Percentiles rank a stretch among this genome's conserved stretches.
Conservation (phyloP, 2,113 vertebrate species). For the Anarhynchus alexandrinus region DNA sequence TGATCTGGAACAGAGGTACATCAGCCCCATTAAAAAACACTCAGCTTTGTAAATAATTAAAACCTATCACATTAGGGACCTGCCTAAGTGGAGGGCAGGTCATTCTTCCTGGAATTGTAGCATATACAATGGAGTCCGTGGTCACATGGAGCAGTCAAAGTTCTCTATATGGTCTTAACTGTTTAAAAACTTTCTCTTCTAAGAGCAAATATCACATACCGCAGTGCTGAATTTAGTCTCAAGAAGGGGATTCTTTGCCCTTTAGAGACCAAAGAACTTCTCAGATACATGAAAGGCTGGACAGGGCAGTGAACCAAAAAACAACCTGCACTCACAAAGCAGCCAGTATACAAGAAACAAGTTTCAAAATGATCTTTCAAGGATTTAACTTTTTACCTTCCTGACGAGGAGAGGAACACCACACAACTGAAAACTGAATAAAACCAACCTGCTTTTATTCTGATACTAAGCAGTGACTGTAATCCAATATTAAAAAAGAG, state of each 20-base stretch:
- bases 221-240: neutral
- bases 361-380: neutral
- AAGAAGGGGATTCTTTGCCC: neutral
- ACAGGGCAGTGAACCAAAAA: neutral
- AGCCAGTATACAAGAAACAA: neutral
- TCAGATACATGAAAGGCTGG: neutral
- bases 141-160: neutral
- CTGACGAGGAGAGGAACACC: neutral
- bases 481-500: neutral
- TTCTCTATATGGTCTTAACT: neutral
- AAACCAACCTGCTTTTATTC: neutral
- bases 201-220: neutral
- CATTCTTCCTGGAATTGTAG: constrained; percentile 51
- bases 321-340: neutral
- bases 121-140: neutral
- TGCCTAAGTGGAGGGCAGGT: neutral
- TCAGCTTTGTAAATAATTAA: constrained; percentile 78
- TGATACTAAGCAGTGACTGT: neutral
- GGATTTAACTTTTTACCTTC: neutral
- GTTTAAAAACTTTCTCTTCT: neutral
- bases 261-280: neutral
- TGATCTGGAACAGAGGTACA: constrained; percentile 34
- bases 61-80: constrained; percentile 38
- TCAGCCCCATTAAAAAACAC: constrained; percentile 70
- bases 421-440: neutral